Conservation (phyloP, 2,113 vertebrate genomes). For the Charina bottae region DNA sequence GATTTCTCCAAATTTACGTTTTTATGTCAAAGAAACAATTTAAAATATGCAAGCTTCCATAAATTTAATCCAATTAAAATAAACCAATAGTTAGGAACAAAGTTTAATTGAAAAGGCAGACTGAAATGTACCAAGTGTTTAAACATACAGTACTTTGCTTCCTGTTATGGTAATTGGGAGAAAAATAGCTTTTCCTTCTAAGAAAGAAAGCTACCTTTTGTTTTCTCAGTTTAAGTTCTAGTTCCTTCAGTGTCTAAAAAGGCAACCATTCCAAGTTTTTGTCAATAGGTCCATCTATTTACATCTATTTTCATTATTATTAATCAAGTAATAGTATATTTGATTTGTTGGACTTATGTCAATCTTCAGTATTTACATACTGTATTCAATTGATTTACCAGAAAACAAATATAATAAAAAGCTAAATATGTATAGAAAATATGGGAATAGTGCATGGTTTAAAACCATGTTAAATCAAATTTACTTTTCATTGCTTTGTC, state of each 20-base stretch:
- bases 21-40: not conserved
- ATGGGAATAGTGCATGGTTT: not conserved
- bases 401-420: constrained; percentile 1
- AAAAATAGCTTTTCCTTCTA: not conserved
- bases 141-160: not conserved
- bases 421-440: not conserved
- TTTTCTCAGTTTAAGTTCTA: not conserved
- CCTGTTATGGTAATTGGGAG: not conserved
- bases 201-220: not conserved
- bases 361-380: not conserved
- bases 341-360: not conserved
- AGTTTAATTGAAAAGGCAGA: not conserved
- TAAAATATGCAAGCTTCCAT: not conserved
- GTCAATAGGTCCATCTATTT: not conserved
- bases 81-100: not conserved
- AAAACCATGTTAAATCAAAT: not conserved
- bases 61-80: not conserved
- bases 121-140: not conserved
- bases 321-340: not conserved
- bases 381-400: not conserved
- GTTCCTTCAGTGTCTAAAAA: not conserved
- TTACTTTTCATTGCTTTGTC: not conserved
- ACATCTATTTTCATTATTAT: not conserved
- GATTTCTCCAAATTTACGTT: not conserved
- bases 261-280: not conserved